phyloP scores from a whole-genome alignment of 1,140 invertebrate species.

The Drosophila grimshawi region DNA sequence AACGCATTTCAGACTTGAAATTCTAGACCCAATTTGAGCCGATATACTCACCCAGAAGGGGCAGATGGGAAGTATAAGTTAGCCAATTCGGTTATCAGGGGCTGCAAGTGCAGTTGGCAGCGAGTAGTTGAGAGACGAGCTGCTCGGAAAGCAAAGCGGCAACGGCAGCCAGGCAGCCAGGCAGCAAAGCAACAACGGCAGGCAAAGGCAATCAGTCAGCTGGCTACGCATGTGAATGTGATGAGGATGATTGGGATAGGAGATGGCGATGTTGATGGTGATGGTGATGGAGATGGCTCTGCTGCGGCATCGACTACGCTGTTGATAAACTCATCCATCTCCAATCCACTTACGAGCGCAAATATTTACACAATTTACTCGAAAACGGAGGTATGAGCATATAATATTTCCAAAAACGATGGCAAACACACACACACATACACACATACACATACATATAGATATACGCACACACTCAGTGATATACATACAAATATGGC shows the following conservation, averaged over 20 bases:
- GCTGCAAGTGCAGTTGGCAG: constrained; percentile 17
- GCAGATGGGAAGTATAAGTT: constrained; percentile 1
- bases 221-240: constrained; percentile 46
- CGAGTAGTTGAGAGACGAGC: neutral
- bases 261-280: neutral
- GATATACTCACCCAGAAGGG: neutral
- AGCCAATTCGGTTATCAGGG: constrained; percentile 17
- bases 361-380: constrained; percentile 85
- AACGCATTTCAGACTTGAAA: neutral
- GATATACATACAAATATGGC: constrained; percentile 22
- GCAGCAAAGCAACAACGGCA: constrained; percentile 32
- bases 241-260: constrained; percentile 16
- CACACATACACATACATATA: constrained; percentile 25
- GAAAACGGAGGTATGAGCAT: constrained; percentile 84
- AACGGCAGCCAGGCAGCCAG: too few species aligned
- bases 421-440: constrained; percentile 71
- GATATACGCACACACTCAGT: neutral
- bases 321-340: constrained; percentile 85
- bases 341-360: constrained; percentile 84
- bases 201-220: constrained; percentile 54
- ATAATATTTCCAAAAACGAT: constrained; percentile 84
- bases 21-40: neutral
- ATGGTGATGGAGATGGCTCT: constrained; percentile 45
- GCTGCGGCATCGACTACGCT: constrained; percentile 63
- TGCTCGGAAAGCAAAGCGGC: neutral